These are phyloP conservation scores for Sphecodes monilicornis DNA, from an alignment of 2,888 invertebrate species.

Conservation along the genomic window DNA sequence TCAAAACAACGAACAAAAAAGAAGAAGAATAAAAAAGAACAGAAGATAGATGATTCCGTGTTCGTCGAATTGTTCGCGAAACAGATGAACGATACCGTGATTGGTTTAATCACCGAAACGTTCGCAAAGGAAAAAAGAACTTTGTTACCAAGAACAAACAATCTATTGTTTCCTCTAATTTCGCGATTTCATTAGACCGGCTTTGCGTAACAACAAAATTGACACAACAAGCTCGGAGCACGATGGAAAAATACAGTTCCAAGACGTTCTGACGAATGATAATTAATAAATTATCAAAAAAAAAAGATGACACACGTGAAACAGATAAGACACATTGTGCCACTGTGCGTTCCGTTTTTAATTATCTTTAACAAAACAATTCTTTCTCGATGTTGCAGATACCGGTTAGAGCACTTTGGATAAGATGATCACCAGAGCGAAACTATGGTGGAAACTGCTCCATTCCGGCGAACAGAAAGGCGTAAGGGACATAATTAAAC, in stretches of 20 bases:
- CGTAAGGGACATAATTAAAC: slow-evolving; percentile 71
- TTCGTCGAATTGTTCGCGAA: neutral
- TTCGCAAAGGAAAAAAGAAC: neutral
- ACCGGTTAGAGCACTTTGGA: neutral
- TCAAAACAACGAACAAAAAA: neutral
- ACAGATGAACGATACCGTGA: neutral
- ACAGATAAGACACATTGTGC: neutral
- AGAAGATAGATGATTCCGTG: neutral
- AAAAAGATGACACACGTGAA: neutral
- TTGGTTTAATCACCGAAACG: neutral
- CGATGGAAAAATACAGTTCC: neutral
- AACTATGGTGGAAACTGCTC: slow-evolving; percentile 80
- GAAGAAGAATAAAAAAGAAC: no score
- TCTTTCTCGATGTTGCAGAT: slow-evolving; percentile 39
- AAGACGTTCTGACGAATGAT: neutral
- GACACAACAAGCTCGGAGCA: neutral
- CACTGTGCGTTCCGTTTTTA: neutral
- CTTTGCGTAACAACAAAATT: slow-evolving; percentile 1
- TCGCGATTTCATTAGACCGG: neutral
- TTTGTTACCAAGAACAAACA: neutral
- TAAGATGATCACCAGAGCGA: slow-evolving; percentile 75
- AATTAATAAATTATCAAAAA: neutral
- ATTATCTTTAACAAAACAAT: neutral
- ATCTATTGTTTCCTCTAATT: neutral
- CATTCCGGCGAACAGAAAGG: slow-evolving; percentile 75